phyloP scores from a whole-genome alignment of 2,888 invertebrate genomes.

The Lagria hirta region DNA sequence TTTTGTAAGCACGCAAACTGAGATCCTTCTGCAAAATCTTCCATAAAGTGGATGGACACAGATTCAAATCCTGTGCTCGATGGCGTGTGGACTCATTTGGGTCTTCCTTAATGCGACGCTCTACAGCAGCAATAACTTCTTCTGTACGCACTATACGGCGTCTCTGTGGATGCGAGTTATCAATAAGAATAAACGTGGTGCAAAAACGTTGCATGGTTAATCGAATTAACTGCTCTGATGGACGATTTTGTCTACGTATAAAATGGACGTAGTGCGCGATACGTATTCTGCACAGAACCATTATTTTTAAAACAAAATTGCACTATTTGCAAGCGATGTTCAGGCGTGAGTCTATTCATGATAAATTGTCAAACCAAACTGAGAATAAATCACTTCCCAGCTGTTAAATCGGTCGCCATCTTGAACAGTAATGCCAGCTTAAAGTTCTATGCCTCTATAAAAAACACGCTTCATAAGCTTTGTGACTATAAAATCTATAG shows the following conservation, averaged over 20 bases:
- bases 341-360: constrained; percentile 1
- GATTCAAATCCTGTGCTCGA: no score
- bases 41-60: no score
- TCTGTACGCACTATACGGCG: constrained; percentile 26
- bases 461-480: no score
- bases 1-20: no score
- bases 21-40: no score
- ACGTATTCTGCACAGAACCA: no score
- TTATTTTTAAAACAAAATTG: constrained; percentile 33
- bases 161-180: constrained; percentile 28
- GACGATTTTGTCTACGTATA: no score
- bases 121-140: constrained; percentile 27
- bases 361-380: not conserved
- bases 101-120: constrained; percentile 7
- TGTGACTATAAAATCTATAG: no score
- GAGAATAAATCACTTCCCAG: not conserved
- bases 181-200: constrained; percentile 32
- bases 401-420: constrained; percentile 1
- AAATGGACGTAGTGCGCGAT: no score
- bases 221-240: constrained; percentile 34
- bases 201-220: constrained; percentile 37
- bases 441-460: no score
- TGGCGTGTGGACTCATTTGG: not conserved
- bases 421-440: not conserved
- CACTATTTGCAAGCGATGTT: constrained; percentile 30